Percentiles rank a stretch among this genome's conserved stretches.
Evolutionary conservation across 2,113 vertebrate genomes (phyloP).

Genomic region (Mus spicilegus): DNA sequence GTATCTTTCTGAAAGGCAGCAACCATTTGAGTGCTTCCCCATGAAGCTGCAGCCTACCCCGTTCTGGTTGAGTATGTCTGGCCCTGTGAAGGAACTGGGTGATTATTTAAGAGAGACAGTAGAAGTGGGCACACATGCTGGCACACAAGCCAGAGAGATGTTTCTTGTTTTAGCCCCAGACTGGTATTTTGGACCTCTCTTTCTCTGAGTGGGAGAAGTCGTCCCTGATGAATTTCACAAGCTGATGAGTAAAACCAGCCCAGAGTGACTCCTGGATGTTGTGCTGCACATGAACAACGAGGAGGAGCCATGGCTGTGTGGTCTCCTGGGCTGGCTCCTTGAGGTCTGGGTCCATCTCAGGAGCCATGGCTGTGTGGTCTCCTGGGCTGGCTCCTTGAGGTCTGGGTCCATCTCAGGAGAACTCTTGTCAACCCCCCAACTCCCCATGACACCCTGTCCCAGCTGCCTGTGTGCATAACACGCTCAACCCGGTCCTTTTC

Average conservation of each 20-base stretch:
- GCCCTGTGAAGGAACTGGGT: neutral
- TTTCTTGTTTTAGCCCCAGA: constrained; percentile 65
- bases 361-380: neutral
- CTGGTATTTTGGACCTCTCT: constrained; percentile 63
- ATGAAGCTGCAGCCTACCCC: neutral
- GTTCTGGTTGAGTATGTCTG: neutral
- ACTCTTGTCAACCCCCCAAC: neutral
- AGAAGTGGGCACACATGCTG: constrained; percentile 36
- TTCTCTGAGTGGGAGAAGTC: constrained; percentile 62
- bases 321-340: neutral
- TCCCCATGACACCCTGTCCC: neutral
- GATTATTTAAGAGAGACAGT: constrained; percentile 3
- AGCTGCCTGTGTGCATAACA: neutral
- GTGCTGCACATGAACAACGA: neutral
- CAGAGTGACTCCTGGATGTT: neutral
- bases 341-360: neutral
- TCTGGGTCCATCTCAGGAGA: neutral
- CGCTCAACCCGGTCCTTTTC: neutral
- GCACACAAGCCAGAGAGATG: neutral
- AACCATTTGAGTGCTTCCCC: neutral
- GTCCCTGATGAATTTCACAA: constrained; percentile 56
- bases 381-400: neutral
- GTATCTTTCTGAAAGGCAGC: neutral
- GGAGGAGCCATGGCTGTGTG: neutral
- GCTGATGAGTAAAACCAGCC: constrained; percentile 40